A percentile compares a stretch with the other conserved stretches of the same genome.
These are phyloP conservation scores for Eutolmus rufibarbis DNA, from an alignment of 2,888 invertebrate species.

Conservation along the genomic window DNA sequence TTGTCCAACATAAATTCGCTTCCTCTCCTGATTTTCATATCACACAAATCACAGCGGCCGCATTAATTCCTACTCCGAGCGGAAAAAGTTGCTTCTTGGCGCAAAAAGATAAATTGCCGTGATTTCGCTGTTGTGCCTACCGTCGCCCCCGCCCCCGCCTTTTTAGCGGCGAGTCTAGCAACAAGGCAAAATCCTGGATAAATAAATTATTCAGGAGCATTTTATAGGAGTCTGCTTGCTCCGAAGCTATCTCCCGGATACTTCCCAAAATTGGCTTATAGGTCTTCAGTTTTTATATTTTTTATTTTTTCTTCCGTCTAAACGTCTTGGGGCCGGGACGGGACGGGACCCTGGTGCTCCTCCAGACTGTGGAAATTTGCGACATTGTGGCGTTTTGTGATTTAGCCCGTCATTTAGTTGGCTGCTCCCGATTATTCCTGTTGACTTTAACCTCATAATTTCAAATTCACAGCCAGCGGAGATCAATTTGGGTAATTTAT, in stretches of 20 bases:
- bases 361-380: background rate
- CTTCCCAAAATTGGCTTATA: slow-evolving; percentile 25
- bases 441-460: slow-evolving; percentile 7
- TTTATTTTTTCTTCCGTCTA: background rate
- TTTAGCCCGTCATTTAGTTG: slow-evolving; percentile 23
- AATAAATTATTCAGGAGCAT: slow-evolving; percentile 31
- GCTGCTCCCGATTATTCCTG: background rate
- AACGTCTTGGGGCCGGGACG: background rate
- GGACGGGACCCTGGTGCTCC: background rate
- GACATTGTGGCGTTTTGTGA: background rate
- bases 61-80: slow-evolving; percentile 16
- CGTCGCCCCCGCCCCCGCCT: background rate
- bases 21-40: slow-evolving; percentile 28
- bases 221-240: slow-evolving; percentile 7
- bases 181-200: slow-evolving; percentile 19
- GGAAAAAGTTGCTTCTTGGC: slow-evolving; percentile 27
- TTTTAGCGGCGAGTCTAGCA: background rate
- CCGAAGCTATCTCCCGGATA: background rate
- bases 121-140: background rate
- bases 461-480: background rate
- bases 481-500: slow-evolving; percentile 29
- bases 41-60: slow-evolving; percentile 24
- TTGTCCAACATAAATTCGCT: slow-evolving; percentile 29
- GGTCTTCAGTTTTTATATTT: background rate
- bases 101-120: slow-evolving; percentile 15